These are phyloP conservation scores for Boulengeromyrus knoepffleri DNA, from an alignment of 2,113 vertebrate genomes.

Conservation along the genomic window DNA sequence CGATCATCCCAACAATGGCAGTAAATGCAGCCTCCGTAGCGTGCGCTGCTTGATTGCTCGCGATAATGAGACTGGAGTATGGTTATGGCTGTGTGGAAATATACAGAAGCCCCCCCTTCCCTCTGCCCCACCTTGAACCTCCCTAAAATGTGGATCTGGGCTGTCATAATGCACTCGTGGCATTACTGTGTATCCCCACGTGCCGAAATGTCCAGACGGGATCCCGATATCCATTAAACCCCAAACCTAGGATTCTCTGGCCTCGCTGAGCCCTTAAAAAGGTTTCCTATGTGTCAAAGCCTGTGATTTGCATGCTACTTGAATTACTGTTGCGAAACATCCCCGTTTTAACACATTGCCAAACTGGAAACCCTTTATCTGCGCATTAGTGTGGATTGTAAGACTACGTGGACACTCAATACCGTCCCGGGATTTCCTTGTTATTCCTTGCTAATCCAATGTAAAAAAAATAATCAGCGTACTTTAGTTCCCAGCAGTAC, in stretches of 20 bases:
- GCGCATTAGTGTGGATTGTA: not conserved
- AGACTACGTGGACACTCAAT: not conserved
- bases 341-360: not conserved
- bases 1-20: constrained; percentile 1
- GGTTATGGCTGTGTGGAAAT: not conserved
- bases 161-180: not conserved
- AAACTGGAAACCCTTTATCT: not conserved
- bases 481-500: not conserved
- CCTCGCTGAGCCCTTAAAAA: not conserved
- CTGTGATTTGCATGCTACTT: not conserved
- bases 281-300: not conserved
- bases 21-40: not conserved
- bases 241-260: not conserved
- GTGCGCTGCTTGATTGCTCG: not conserved
- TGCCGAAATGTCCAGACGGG: not conserved
- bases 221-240: not conserved
- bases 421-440: not conserved
- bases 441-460: not conserved
- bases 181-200: not conserved
- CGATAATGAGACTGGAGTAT: constrained; percentile 5
- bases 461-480: not conserved
- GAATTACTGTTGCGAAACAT: constrained; percentile 4
- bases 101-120: not conserved
- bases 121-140: not conserved
- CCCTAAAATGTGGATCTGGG: not conserved